Conservation (phyloP, 2,888 invertebrate genomes). For the Gnatocerus cornutus region DNA sequence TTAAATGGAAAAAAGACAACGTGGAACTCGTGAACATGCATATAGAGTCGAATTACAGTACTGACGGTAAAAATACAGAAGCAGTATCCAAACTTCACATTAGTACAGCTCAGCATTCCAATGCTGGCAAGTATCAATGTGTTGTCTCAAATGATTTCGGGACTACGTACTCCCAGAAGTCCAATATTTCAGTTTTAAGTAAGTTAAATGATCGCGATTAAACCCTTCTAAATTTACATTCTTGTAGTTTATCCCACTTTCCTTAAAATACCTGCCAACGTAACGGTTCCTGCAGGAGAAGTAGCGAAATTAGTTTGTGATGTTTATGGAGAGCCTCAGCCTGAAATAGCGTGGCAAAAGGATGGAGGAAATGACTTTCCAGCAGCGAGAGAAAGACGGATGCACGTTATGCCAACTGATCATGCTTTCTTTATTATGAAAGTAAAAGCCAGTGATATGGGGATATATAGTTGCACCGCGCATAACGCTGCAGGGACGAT, state of each 20-base stretch:
- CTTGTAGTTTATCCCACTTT: slow-evolving; percentile 85
- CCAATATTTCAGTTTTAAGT: slow-evolving; percentile 90
- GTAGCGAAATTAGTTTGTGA: slow-evolving; percentile 93
- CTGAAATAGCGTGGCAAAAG: slow-evolving; percentile 93
- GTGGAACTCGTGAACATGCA: slow-evolving; percentile 72
- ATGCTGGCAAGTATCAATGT: slow-evolving; percentile 95
- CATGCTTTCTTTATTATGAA: slow-evolving; percentile 95
- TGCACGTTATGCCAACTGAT: slow-evolving; percentile 94
- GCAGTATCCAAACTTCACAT: slow-evolving; percentile 84
- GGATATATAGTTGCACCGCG: slow-evolving; percentile 95
- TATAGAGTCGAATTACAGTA: slow-evolving; percentile 62
- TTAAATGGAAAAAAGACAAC: slow-evolving; percentile 93
- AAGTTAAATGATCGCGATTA: too few relatives aligned
- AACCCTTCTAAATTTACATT: too few relatives aligned
- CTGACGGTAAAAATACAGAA: slow-evolving; percentile 76
- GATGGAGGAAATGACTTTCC: slow-evolving; percentile 96
- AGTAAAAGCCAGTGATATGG: slow-evolving; percentile 91
- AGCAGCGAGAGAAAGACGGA: slow-evolving; percentile 92
- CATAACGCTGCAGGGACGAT: slow-evolving; percentile 91
- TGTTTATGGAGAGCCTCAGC: slow-evolving; percentile 90
- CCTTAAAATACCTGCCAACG: slow-evolving; percentile 86
- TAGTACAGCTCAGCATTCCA: slow-evolving; percentile 83
- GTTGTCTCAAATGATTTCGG: slow-evolving; percentile 92
- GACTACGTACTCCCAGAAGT: slow-evolving; percentile 89
- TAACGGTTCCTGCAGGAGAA: slow-evolving; percentile 88